Percentiles rank a stretch among this genome's conserved stretches.
Evolutionary conservation across 2,888 invertebrate genomes (phyloP).

Genomic region (Ethmia dodecea): DNA sequence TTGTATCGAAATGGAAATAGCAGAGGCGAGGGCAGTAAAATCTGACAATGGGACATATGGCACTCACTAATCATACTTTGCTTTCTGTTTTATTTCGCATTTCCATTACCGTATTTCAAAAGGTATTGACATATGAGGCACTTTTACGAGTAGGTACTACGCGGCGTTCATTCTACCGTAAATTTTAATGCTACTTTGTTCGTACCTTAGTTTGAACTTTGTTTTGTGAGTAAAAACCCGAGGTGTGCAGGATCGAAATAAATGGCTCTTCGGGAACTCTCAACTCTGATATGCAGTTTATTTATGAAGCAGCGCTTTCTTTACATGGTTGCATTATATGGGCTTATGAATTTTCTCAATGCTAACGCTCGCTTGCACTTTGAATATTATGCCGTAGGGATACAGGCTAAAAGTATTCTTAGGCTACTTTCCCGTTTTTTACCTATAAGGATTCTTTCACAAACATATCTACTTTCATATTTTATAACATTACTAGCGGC

Average conservation of each 20-base stretch:
- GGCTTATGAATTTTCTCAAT: too few species aligned
- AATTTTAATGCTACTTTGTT: conserved; percentile 59
- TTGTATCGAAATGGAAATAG: conserved; percentile 52
- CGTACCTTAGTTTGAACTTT: conserved; percentile 35
- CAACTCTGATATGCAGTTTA: background rate
- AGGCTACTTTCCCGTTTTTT: too few species aligned
- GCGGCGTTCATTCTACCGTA: conserved; percentile 49
- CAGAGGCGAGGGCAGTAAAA: conserved; percentile 54
- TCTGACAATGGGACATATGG: conserved; percentile 67
- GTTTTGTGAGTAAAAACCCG: conserved; percentile 31
- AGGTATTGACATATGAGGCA: conserved; percentile 75
- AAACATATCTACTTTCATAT: too few species aligned
- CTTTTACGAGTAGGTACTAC: conserved; percentile 73
- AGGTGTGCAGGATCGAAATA: conserved; percentile 15
- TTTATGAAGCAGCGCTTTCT: background rate
- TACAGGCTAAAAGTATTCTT: too few species aligned
- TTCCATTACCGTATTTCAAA: conserved; percentile 77
- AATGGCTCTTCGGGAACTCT: conserved; percentile 3
- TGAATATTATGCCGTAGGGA: too few species aligned
- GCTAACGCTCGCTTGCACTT: too few species aligned
- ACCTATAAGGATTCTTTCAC: too few species aligned
- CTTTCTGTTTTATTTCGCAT: conserved; percentile 77
- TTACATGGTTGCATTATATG: too few species aligned
- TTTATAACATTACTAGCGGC: too few species aligned
- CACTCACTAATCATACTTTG: conserved; percentile 76